A percentile compares a stretch with the other conserved stretches of the same genome.
Conservation (phyloP, 2,888 invertebrate genomes). For the Tachina fera region DNA sequence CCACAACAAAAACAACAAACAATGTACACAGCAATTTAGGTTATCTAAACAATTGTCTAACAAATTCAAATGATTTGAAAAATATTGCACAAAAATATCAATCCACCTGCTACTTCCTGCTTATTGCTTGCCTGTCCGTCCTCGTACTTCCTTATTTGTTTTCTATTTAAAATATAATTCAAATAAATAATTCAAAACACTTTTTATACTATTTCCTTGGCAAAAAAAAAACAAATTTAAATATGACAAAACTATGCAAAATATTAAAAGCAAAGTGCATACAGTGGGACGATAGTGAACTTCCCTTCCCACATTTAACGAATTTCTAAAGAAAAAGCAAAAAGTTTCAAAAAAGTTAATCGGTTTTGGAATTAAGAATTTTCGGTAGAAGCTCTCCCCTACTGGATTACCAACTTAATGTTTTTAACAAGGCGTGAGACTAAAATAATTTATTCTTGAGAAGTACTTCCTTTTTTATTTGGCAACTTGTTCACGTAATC, state of each 20-base stretch:
- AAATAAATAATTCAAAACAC: slow-evolving; percentile 45
- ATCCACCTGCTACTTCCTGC: background rate
- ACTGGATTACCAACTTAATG: no score
- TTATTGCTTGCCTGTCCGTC: background rate
- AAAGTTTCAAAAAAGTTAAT: no score
- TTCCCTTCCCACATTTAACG: no score
- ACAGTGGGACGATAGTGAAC: slow-evolving; percentile 6
- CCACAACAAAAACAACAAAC: background rate
- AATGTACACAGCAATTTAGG: slow-evolving; percentile 28
- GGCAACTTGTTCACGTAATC: no score
- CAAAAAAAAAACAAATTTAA: background rate
- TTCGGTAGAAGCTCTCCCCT: no score
- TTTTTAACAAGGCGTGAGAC: no score
- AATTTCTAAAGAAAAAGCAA: no score
- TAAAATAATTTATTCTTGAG: no score
- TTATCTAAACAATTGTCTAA: slow-evolving; percentile 53
- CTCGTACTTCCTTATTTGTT: slow-evolving; percentile 6
- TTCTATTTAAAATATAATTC: slow-evolving; percentile 22
- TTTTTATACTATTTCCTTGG: slow-evolving; percentile 1
- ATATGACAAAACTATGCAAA: background rate
- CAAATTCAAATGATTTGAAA: slow-evolving; percentile 46
- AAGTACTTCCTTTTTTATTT: no score
- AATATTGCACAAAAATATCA: slow-evolving; percentile 43
- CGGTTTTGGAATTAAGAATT: no score
- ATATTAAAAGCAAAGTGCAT: background rate